Base-by-base conservation (phyloP, 2,113 vertebrate genomes). In the Poecile atricapillus region DNA sequence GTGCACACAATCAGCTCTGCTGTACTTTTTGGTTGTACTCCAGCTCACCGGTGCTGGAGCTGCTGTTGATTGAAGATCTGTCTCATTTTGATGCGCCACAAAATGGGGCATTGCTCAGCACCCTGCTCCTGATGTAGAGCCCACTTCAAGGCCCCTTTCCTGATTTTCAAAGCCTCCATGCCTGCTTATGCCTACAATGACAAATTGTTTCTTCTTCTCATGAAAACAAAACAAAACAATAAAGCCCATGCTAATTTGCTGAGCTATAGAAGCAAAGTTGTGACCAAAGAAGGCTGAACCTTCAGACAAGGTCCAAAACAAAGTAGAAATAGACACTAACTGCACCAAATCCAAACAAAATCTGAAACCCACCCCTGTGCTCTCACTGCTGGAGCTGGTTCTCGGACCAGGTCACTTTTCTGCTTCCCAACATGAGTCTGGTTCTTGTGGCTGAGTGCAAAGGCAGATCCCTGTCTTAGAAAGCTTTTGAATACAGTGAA, bases 11-110 rank as follows among this genome's bases (percentile, higher is more conserved):
- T 18, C 3, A 59, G 21, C 1, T 53, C 65, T 87, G 37, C 63
- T 55, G 30, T 4, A 24, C 10, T 31, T 78, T 52, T 37, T 23
- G 7, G 55, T 27, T 79, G 15, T 12, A 16, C 9, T 7, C 8
- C 35, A 37, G n/a, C 52, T 43, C 43, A 39, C 22, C 0, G 0
- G 3, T 35, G 22, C 24, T 65, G 52, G 35, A 77, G 16, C 16
- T 87, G 39, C 39, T 2, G 0, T 13, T 44, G 12, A 8, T 30
- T 46, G 60, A 71, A 82, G 35, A 68, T 43, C 10, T 43, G 5
- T 39, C 77, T 63, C 2, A 0, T 70, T 55, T n/a, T 21, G 30
- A n/a, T 0, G 2, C 30, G 15, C 50, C 10, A 7, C 13, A 15
- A 27, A 14, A 10, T 41, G 37, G 11, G 41, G 15, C 30, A 37